Evolutionary conservation across 2,797 vertebrate species (phyloP).

Genomic region (Epinephelus coioides): DNA sequence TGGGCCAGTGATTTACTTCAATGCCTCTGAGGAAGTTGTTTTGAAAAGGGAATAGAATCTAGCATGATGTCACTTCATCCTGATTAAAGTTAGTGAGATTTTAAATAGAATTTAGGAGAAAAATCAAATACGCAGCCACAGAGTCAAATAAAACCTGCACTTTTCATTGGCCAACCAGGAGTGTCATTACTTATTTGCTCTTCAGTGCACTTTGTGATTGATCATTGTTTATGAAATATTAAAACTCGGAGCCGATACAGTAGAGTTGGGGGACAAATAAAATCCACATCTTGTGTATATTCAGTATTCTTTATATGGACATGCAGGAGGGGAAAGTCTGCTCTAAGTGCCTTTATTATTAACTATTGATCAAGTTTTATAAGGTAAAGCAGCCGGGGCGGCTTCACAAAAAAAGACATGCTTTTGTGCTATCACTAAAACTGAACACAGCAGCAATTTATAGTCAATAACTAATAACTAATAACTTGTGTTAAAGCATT

Average conservation of each 20-base stretch:
- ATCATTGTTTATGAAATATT: conserved; percentile 57
- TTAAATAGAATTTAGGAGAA: conserved; percentile 42
- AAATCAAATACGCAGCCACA: conserved; percentile 57
- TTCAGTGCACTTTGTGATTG: conserved; percentile 33
- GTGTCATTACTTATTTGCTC: conserved; percentile 49
- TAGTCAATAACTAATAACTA: too few species aligned
- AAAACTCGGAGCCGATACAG: not conserved
- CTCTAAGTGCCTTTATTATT: conserved; percentile 16
- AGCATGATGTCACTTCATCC: conserved; percentile 58
- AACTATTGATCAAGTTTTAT: conserved; percentile 1
- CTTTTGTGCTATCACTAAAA: not conserved
- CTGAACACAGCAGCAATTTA: not conserved
- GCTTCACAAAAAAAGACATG: not conserved
- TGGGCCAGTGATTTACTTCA: conserved; percentile 58
- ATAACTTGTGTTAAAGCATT: not conserved
- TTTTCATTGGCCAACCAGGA: conserved; percentile 39
- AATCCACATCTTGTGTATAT: conserved; percentile 14
- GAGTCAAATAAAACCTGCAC: conserved; percentile 42
- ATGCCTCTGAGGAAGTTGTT: conserved; percentile 54
- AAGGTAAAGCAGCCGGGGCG: not conserved
- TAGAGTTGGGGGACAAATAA: conserved; percentile 28
- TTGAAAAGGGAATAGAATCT: conserved; percentile 41
- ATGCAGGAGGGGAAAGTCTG: not conserved
- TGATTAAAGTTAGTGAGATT: conserved; percentile 60
- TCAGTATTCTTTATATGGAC: conserved; percentile 24